phyloP scores from a whole-genome alignment of 2,888 invertebrate genomes.

The Creontiades dilutus region DNA sequence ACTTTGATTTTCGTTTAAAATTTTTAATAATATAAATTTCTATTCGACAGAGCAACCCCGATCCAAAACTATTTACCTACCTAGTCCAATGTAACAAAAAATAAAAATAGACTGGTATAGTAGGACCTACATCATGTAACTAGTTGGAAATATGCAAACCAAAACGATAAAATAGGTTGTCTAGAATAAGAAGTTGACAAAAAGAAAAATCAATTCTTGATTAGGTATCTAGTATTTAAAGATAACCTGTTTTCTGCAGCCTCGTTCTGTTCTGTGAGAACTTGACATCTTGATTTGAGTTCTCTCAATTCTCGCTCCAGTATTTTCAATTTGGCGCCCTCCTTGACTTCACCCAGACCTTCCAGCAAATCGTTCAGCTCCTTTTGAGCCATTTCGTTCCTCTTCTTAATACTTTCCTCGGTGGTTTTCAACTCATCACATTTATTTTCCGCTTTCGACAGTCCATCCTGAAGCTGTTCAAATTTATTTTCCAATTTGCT shows the following conservation, averaged over 20 bases:
- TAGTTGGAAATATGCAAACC: no score
- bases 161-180: no score
- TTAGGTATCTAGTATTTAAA: no score
- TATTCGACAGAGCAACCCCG: no score
- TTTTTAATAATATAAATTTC: no score
- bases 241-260: neutral
- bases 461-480: neutral
- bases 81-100: no score
- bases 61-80: no score
- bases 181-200: no score
- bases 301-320: neutral
- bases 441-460: neutral
- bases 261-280: neutral
- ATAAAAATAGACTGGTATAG: no score
- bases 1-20: no score
- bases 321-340: neutral
- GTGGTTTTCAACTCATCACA: neutral
- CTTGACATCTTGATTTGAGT: neutral
- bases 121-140: no score
- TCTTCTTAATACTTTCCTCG: slow-evolving; percentile 5
- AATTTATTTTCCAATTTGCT: slow-evolving; percentile 3
- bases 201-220: no score
- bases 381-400: slow-evolving; percentile 4
- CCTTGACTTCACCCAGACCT: neutral
- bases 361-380: slow-evolving; percentile 1